phyloP scores from a whole-genome alignment of 2,888 invertebrate genomes.

The Agriopis marginaria region DNA sequence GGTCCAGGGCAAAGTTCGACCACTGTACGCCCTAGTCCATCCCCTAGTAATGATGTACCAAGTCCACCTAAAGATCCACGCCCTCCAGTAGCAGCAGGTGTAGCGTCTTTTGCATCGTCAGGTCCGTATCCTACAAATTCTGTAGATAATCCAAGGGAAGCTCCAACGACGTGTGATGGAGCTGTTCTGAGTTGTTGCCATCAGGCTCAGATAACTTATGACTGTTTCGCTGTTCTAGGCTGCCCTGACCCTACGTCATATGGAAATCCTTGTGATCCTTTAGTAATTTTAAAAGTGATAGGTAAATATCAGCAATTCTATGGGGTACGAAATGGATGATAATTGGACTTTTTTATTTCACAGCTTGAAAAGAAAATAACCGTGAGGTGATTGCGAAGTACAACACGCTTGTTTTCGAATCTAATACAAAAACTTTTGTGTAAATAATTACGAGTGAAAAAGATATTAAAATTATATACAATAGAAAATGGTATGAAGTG shows the following conservation, averaged over 20 bases:
- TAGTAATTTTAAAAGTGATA: constrained; percentile 61
- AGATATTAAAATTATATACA: not conserved
- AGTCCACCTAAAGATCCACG: constrained; percentile 17
- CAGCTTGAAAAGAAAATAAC: constrained; percentile 10
- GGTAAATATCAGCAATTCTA: constrained; percentile 66
- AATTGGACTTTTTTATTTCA: constrained; percentile 18
- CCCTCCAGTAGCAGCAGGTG: constrained; percentile 6
- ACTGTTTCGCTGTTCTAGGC: constrained; percentile 68
- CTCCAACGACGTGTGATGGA: constrained; percentile 65
- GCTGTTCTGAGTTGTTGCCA: constrained; percentile 74
- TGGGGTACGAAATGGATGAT: constrained; percentile 56
- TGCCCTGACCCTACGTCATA: constrained; percentile 78
- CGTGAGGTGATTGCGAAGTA: constrained; percentile 3
- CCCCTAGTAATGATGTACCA: constrained; percentile 21
- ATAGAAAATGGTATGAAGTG: not conserved
- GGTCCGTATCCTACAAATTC: constrained; percentile 33
- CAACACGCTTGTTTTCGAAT: not conserved
- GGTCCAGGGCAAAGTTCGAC: constrained; percentile 38
- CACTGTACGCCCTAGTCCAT: constrained; percentile 25
- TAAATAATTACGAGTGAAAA: not conserved
- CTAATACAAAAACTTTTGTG: not conserved
- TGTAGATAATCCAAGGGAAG: constrained; percentile 29
- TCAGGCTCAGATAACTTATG: constrained; percentile 58
- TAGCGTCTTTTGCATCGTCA: constrained; percentile 7
- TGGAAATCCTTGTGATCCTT: constrained; percentile 66